Evolutionary conservation across 2,888 invertebrate species (phyloP).

Genomic region (Cylindroiulus punctatus): DNA sequence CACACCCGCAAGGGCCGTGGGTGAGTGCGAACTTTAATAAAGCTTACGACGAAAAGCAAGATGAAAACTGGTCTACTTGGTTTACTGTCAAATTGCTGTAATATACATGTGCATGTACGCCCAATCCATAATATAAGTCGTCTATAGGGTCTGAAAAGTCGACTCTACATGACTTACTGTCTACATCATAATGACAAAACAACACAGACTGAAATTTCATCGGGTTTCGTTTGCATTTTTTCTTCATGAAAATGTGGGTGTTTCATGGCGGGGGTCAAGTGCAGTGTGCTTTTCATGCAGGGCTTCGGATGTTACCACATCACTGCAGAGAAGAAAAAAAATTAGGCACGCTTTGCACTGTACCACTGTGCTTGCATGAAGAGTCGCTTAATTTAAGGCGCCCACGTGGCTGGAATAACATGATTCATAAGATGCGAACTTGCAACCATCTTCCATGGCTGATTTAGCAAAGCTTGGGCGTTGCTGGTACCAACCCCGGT

Average conservation of each 20-base stretch:
- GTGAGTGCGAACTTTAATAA: too few relatives aligned
- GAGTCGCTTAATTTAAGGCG: background rate
- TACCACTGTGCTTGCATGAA: background rate
- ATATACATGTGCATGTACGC: too few relatives aligned
- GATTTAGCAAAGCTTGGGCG: background rate
- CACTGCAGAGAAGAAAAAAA: background rate
- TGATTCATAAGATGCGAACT: background rate
- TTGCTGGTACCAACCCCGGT: background rate
- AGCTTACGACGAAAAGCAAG: too few relatives aligned
- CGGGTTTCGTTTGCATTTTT: background rate
- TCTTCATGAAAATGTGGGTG: background rate
- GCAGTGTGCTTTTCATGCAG: background rate
- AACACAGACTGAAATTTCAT: background rate
- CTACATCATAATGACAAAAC: too few relatives aligned
- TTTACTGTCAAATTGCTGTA: too few relatives aligned
- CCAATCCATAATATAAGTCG: too few relatives aligned
- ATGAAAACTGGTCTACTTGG: too few relatives aligned
- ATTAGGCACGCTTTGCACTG: background rate
- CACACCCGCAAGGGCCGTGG: too few relatives aligned
- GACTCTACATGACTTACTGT: too few relatives aligned
- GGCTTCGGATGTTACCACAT: background rate
- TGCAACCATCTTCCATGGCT: background rate
- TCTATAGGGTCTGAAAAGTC: too few relatives aligned
- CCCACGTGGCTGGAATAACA: background rate
- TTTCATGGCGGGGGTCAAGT: background rate